Percentiles rank a stretch among this genome's conserved stretches.
Conservation (phyloP, 2,888 invertebrate species). For the Melikaiella ostensackeni region DNA sequence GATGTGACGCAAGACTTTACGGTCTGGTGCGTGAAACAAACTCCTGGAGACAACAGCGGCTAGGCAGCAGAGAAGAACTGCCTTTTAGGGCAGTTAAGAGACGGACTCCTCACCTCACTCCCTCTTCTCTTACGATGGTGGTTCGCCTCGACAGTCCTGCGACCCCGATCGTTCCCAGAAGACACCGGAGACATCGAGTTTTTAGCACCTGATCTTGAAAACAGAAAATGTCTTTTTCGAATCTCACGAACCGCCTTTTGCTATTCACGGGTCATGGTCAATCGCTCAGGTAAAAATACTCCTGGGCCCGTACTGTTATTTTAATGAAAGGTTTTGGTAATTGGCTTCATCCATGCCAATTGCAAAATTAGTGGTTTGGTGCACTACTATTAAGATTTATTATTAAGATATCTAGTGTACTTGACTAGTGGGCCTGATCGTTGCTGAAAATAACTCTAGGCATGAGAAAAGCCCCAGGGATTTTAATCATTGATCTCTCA, state of each 20-base stretch:
- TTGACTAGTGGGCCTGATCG: background rate
- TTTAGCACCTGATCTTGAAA: conserved; percentile 69
- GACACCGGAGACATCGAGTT: conserved; percentile 65
- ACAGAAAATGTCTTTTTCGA: conserved; percentile 67
- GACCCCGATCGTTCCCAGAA: conserved; percentile 73
- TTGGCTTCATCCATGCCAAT: conserved; percentile 2
- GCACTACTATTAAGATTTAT: background rate
- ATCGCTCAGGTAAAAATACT: background rate
- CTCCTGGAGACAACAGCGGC: conserved; percentile 64
- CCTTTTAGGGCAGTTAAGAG: conserved; percentile 73
- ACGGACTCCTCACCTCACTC: conserved; percentile 63
- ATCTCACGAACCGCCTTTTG: conserved; percentile 27
- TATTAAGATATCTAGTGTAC: background rate
- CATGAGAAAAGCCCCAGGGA: background rate
- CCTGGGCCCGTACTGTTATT: background rate
- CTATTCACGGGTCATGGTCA: conserved; percentile 36
- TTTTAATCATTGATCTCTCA: background rate
- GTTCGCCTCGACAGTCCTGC: conserved; percentile 67
- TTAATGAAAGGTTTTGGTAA: background rate
- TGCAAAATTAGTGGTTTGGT: background rate
- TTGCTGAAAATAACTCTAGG: background rate
- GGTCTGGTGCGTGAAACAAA: conserved; percentile 53
- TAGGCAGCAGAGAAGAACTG: conserved; percentile 66
- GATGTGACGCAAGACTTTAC: conserved; percentile 50
- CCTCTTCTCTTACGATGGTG: conserved; percentile 51